phyloP scores from a whole-genome alignment of 2,888 invertebrate species.

The Drosophila paramelanica region DNA sequence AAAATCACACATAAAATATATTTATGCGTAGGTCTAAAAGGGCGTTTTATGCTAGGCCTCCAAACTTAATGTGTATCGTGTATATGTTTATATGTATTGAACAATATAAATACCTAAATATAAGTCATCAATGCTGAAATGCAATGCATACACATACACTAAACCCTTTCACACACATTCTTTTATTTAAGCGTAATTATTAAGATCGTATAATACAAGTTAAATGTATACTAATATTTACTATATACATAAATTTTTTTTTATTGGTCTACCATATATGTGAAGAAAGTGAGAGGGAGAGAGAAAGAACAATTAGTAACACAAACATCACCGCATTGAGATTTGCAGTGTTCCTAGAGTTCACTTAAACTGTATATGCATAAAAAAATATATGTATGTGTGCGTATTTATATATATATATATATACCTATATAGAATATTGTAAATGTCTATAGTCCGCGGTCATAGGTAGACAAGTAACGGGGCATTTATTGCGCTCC shows the following conservation, averaged over 20 bases:
- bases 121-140: conserved; percentile 52
- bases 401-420: background rate
- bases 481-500: conserved; percentile 51
- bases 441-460: conserved; percentile 35
- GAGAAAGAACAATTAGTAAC: conserved; percentile 16
- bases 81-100: conserved; percentile 48
- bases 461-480: conserved; percentile 13
- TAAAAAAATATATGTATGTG: background rate
- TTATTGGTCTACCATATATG: conserved; percentile 21
- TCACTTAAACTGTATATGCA: conserved; percentile 33
- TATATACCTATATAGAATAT: conserved; percentile 9
- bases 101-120: conserved; percentile 31
- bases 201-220: conserved; percentile 12
- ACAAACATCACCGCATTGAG: conserved; percentile 36
- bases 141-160: conserved; percentile 18
- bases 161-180: conserved; percentile 13
- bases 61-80: conserved; percentile 33
- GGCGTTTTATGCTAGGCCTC: conserved; percentile 19
- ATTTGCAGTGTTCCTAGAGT: conserved; percentile 52
- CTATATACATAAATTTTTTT: conserved; percentile 23
- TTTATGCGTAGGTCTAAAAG: conserved; percentile 6
- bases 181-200: conserved; percentile 20
- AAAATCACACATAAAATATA: conserved; percentile 4
- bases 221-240: conserved; percentile 9
- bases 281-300: conserved; percentile 4